Conservation (phyloP, 2,113 vertebrate species). For the Macrotus californicus region DNA sequence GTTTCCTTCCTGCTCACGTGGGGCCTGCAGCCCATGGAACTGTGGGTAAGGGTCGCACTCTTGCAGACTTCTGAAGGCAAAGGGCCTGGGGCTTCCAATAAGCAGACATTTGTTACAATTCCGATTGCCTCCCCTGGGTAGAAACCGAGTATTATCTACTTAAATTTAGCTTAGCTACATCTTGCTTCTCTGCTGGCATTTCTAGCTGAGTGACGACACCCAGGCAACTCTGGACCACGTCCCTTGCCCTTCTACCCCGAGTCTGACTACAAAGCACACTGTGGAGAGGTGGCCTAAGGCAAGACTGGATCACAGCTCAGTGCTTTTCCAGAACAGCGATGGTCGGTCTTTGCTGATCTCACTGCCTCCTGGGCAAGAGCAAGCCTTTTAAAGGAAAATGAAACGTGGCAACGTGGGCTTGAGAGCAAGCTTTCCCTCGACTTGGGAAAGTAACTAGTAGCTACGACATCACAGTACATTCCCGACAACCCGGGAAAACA, state of each 20-base stretch:
- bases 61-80: not conserved
- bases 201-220: not conserved
- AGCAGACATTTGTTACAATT: not conserved
- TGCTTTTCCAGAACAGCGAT: not conserved
- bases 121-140: not conserved
- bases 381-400: not conserved
- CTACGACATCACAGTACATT: not conserved
- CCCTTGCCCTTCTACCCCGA: not conserved
- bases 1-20: not conserved
- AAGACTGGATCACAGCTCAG: not conserved
- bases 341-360: not conserved
- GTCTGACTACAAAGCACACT: not conserved
- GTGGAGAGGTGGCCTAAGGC: not conserved
- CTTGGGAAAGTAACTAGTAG: not conserved
- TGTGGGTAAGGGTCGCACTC: not conserved
- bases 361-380: not conserved
- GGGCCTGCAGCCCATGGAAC: not conserved
- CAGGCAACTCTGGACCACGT: not conserved
- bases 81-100: too few relatives aligned
- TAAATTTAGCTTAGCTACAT: not conserved
- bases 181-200: not conserved
- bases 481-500: not conserved
- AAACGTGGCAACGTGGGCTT: not conserved
- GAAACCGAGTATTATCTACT: not conserved
- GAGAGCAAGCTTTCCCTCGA: not conserved